Base-by-base conservation (phyloP, 2,888 invertebrate genomes). In the Callosobruchus maculatus region DNA sequence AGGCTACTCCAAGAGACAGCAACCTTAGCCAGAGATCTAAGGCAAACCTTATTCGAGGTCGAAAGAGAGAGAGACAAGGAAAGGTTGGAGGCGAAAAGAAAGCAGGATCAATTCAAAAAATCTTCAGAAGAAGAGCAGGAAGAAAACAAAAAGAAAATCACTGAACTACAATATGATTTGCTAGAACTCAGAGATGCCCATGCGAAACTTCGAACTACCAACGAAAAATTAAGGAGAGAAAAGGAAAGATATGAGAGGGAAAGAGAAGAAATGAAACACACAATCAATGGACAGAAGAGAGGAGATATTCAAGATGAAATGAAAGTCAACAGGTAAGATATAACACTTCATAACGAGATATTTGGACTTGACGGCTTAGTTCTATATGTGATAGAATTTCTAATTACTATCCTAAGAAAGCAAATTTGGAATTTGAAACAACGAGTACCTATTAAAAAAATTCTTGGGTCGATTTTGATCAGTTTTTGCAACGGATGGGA, bases 21-120 rank as follows among this genome's bases (percentile, higher is more conserved):
- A 67, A 96, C 96, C 0, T 89, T 97, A 75, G 96, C 97, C 0
- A 89, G 96, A 76, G 97, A 97, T 85, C 88, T 97, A 71, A 89
- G 96, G 20, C 96, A 96, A 86, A 96, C 96, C 0, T 89, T 96
- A 49, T 95, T 95, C 82, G 96, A 95, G 90, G 94, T 96, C 80
- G 97, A 97, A 88, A 90, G 96, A 76, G 96, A 96, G 88, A 90
- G 96, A 78, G 96, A 97, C 83, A 95, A 96, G 83, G 97, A 97
- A 84, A 91, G 95, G 72, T 88, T 96, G 77, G 97, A 97, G 84
- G 93, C 93, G 79, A 96, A 95, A 88, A 90, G 96, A 79, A 93
- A 95, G 83, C 90, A 94, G 81, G 96, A 97, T 73, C 96, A 96
- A 83, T 87, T 95, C 76, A 95, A 96, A 87, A 92, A 93, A 82